Evolutionary conservation across 1,140 invertebrate species (phyloP).

Genomic region (Cotesia typhae): DNA sequence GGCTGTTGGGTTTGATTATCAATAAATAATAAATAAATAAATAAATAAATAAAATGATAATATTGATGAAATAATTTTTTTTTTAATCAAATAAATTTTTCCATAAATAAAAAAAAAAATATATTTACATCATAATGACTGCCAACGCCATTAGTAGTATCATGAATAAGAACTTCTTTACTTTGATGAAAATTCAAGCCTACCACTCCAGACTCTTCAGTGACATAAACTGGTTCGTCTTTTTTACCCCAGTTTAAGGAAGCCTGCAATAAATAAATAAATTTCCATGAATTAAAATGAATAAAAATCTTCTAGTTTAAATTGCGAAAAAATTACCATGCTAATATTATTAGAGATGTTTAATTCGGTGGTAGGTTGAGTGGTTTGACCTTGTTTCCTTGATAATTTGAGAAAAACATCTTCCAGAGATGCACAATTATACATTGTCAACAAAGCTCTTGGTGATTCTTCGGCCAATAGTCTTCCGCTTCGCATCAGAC

Average conservation of each 20-base stretch:
- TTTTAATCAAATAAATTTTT: too few relatives aligned
- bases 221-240: slow-evolving; percentile 82
- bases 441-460: slow-evolving; percentile 81
- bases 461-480: slow-evolving; percentile 93
- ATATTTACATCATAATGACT: slow-evolving; percentile 64
- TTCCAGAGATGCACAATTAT: slow-evolving; percentile 85
- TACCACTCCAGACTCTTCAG: slow-evolving; percentile 84
- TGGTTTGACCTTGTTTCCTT: slow-evolving; percentile 69
- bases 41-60: too few relatives aligned
- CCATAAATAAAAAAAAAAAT: neutral
- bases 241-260: slow-evolving; percentile 83
- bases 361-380: slow-evolving; percentile 68
- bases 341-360: slow-evolving; percentile 82
- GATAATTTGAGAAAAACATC: slow-evolving; percentile 95
- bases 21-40: too few relatives aligned
- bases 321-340: slow-evolving; percentile 61
- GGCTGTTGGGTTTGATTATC: too few relatives aligned
- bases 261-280: slow-evolving; percentile 59
- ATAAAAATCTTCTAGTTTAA: neutral
- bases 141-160: slow-evolving; percentile 74
- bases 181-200: slow-evolving; percentile 89
- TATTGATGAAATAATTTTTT: too few relatives aligned
- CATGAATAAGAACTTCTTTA: slow-evolving; percentile 84
- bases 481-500: slow-evolving; percentile 91
- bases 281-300: neutral